Base-by-base conservation (phyloP, 2,888 invertebrate genomes). In the Arge pagana region DNA sequence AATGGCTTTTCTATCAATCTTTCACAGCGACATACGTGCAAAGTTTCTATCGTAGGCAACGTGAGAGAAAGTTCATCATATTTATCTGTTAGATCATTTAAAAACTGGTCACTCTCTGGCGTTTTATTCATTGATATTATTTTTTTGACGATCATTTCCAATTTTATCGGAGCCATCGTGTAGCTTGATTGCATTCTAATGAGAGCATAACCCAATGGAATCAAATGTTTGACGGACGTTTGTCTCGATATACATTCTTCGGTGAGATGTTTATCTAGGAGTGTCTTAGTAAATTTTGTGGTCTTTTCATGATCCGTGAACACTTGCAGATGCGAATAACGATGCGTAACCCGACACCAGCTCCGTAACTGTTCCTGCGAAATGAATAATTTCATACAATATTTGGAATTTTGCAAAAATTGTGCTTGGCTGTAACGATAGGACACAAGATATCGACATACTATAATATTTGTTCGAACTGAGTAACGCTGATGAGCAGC, bases 401-500 rank as follows among this genome's bases (percentile, higher is more conserved):
- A 18, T 36, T 15, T 36, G 18, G 5, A 11, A 39, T 11, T 39
- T 21, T 18, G 10, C 7, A 15, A 3, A 35, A 35, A 35, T 6
- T 8, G 11, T 7, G 21, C 13, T 8, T 21, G 1, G 30, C 11
- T 28, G 10, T 4, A 10, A 11, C 28, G 40, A 39, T 31, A 13
- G 28, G 18, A 50, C 28, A 26, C 19, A 3, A 23, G 26, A 18
- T 36, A 42, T 37, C n/a, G 39, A 70, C 71, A 43, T 63, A 72
- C 73, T 26, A 74, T 71, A 5, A 71, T 21, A 51, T 66, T 53
- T 13, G 66, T 55, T 52, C 70, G 59, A 15, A 71, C 70, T 0
- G 66, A 61, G 36, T 72, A 72, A 45, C 71, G 65, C 48, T 73
- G 73, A 45, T 66, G 59, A 26, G 63, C 67, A 53, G 69, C 67